Conservation (phyloP, 2,113 vertebrate genomes). For the Scomber japonicus region DNA sequence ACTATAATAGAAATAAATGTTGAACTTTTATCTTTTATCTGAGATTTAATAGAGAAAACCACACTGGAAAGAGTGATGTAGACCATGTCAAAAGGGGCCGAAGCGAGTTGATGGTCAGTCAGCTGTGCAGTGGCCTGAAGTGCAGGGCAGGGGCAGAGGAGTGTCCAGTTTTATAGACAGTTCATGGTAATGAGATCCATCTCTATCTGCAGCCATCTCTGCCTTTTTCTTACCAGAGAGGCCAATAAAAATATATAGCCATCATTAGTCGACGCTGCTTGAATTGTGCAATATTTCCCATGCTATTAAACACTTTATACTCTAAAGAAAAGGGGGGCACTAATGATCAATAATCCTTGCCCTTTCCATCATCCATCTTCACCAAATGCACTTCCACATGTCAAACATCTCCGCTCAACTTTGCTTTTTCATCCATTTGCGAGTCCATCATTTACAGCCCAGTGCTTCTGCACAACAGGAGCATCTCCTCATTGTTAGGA, state of each 20-base stretch:
- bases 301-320: background rate
- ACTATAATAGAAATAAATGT: background rate
- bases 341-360: background rate
- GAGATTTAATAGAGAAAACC: background rate
- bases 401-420: background rate
- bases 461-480: conserved; percentile 41
- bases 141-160: background rate
- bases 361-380: too few species aligned
- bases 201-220: background rate
- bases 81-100: background rate
- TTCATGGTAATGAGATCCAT: background rate
- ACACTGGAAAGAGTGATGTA: background rate
- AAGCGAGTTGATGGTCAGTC: conserved; percentile 7
- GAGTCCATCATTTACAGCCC: conserved; percentile 53
- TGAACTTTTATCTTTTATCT: background rate
- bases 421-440: conserved; percentile 7
- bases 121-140: background rate
- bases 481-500: conserved; percentile 52
- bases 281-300: too few species aligned
- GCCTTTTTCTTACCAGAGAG: background rate
- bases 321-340: background rate
- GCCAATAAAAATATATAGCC: background rate
- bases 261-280: too few species aligned
- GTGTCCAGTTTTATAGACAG: background rate
- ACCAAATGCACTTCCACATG: background rate